Evolutionary conservation across 2,888 invertebrate genomes (phyloP).

Genomic region (Dascillus cervinus): DNA sequence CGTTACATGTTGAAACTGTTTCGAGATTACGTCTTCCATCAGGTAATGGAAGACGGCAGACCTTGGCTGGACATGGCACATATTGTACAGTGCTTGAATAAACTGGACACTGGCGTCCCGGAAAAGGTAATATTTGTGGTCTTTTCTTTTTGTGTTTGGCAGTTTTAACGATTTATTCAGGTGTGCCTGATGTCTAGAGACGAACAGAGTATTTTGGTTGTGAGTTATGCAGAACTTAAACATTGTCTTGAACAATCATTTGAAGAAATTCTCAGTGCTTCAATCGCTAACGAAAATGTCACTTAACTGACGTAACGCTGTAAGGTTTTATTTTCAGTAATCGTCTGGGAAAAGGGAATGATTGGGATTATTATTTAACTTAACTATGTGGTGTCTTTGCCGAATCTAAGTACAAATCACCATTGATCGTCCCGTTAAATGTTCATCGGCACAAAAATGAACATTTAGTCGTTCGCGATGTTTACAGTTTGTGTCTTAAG

Average conservation of each 20-base stretch:
- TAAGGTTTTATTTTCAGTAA: too few relatives aligned
- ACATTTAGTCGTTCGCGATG: slow-evolving; percentile 4
- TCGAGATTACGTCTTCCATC: slow-evolving; percentile 95
- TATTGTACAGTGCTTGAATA: slow-evolving; percentile 87
- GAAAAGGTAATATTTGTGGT: slow-evolving; percentile 64
- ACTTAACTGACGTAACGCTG: slow-evolving; percentile 20
- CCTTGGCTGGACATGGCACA: slow-evolving; percentile 98
- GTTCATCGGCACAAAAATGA: slow-evolving; percentile 7
- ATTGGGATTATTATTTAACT: slow-evolving; percentile 24
- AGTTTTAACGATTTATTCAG: slow-evolving; percentile 38
- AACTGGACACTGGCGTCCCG: slow-evolving; percentile 73
- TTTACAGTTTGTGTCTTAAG: slow-evolving; percentile 7
- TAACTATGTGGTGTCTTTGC: slow-evolving; percentile 14
- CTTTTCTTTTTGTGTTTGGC: background rate
- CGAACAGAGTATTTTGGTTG: slow-evolving; percentile 92
- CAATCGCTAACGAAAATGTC: slow-evolving; percentile 35
- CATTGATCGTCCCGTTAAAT: slow-evolving; percentile 8
- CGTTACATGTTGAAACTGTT: slow-evolving; percentile 97
- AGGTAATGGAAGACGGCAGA: slow-evolving; percentile 82
- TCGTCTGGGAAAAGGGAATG: slow-evolving; percentile 20
- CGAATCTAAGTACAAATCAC: slow-evolving; percentile 22
- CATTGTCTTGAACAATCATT: slow-evolving; percentile 91
- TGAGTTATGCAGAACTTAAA: slow-evolving; percentile 91
- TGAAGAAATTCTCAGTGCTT: slow-evolving; percentile 64
- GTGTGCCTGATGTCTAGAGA: slow-evolving; percentile 94